Percentiles rank a stretch among this genome's conserved stretches.
These are phyloP conservation scores for Sebastes variabilis DNA, from an alignment of 2,797 vertebrate genomes.

Conservation along the genomic window DNA sequence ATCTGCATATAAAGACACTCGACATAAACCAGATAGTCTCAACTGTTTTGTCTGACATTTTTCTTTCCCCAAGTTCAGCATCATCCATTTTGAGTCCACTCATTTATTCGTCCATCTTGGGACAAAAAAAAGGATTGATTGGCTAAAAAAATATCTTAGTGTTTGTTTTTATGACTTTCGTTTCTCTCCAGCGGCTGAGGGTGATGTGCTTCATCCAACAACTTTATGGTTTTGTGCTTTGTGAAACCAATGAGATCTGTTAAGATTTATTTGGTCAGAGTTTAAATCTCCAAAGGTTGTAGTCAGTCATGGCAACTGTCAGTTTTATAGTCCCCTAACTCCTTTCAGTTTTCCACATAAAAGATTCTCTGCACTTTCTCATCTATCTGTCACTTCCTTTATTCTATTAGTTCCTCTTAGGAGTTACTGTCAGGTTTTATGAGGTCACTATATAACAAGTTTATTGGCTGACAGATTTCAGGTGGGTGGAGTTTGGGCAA, in stretches of 20 bases:
- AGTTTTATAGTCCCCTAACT: neutral
- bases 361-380: neutral
- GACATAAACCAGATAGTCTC: neutral
- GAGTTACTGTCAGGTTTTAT: neutral
- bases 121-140: neutral
- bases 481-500: neutral
- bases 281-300: neutral
- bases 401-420: neutral
- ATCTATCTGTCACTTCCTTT: neutral
- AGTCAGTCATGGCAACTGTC: neutral
- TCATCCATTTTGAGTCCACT: neutral
- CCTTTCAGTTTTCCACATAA: neutral
- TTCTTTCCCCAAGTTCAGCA: neutral
- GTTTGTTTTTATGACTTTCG: neutral
- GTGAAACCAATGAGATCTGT: slow-evolving; percentile 15
- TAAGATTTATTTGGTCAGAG: neutral
- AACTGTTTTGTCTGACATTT: neutral
- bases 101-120: neutral
- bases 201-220: slow-evolving; percentile 1
- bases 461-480: neutral
- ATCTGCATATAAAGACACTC: slow-evolving; percentile 42
- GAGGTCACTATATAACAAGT: neutral
- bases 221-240: slow-evolving; percentile 38
- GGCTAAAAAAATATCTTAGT: neutral
- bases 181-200: neutral